Evolutionary conservation across 2,113 vertebrate genomes (phyloP), one percentile per base, ranked within the genome.

Genomic region (Hystrix brachyura): DNA sequence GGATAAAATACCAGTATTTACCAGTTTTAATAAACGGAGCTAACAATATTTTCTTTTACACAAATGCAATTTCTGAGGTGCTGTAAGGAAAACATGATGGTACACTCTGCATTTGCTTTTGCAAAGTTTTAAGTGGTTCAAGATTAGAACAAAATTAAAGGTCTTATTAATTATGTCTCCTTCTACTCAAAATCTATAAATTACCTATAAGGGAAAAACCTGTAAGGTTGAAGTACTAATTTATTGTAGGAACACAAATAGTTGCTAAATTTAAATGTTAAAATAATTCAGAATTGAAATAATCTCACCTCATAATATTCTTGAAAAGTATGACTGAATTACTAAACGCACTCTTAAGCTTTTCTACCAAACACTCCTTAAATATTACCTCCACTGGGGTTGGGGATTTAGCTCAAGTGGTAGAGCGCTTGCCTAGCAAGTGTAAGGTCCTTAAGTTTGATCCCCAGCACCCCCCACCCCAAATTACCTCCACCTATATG

Each of bases 81-180:
- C 25, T 51, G 69, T 87, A 48, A 57, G 46, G n/a, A 83, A 91
- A 86, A 67, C 65, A 87, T 8, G 81, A 46, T 19, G 29, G 62
- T 90, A 5, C 29, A 87, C 19, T 62, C 51, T 91, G 13, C 18
- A 88, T 84, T 62, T 87, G 48, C 57, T 72, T 72, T 55, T 62
- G n/a, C 59, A 87, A n/a, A 72, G 67, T 91, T 90, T 90, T 82
- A 87, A 93, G 76, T 72, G 43, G 9, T 32, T 96, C n/a, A 72
- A 83, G 84, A 67, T 76, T n/a, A 79, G 21, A 82, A 92, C 43
- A 78, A 76, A 89, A 43, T 29, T 85, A 80, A 90, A 32, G 17
- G 15, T 23, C 34, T 92, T 64, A 51, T n/a, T 67, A 89, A 71
- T 48, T 13, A 32, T 27, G 34, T 91, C 76, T 51, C n/a, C 19